Evolutionary conservation across 1,140 invertebrate species (phyloP).

Genomic region (Caenorhabditis inopinata): DNA sequence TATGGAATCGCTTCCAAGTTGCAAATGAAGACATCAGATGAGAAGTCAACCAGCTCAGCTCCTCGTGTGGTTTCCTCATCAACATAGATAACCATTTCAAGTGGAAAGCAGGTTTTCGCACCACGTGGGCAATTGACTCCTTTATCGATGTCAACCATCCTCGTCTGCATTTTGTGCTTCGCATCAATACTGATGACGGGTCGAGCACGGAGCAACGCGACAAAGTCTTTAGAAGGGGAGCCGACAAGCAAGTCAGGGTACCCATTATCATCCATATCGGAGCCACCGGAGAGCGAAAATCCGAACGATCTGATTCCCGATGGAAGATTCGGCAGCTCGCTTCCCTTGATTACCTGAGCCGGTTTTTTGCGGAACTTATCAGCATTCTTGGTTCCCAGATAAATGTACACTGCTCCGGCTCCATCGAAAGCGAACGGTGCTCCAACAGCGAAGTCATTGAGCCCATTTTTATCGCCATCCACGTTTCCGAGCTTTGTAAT

Average conservation of each 20-base stretch:
- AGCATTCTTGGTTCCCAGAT: constrained; percentile 73
- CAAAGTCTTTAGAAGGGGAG: constrained; percentile 79
- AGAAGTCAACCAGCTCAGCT: constrained; percentile 39
- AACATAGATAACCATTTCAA: constrained; percentile 49
- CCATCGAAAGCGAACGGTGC: constrained; percentile 84
- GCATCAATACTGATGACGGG: constrained; percentile 56
- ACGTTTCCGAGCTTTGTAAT: constrained; percentile 83
- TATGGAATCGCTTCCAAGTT: constrained; percentile 35
- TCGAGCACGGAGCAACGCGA: constrained; percentile 68
- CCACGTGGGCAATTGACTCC: constrained; percentile 48
- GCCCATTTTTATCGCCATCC: constrained; percentile 79
- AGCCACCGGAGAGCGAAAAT: constrained; percentile 81
- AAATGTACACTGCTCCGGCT: constrained; percentile 78
- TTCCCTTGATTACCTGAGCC: constrained; percentile 45
- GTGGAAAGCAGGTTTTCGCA: constrained; percentile 54
- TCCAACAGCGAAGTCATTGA: constrained; percentile 80
- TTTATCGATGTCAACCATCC: constrained; percentile 57
- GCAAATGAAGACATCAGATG: constrained; percentile 40
- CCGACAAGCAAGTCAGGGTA: constrained; percentile 88
- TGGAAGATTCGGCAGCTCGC: constrained; percentile 28
- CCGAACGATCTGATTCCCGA: constrained; percentile 74
- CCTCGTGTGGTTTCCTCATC: constrained; percentile 39
- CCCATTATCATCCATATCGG: constrained; percentile 85
- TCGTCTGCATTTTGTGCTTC: constrained; percentile 46
- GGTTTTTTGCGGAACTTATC: constrained; percentile 50